phyloP scores from a whole-genome alignment of 2,797 vertebrate genomes.

The Ceryle rudis region DNA sequence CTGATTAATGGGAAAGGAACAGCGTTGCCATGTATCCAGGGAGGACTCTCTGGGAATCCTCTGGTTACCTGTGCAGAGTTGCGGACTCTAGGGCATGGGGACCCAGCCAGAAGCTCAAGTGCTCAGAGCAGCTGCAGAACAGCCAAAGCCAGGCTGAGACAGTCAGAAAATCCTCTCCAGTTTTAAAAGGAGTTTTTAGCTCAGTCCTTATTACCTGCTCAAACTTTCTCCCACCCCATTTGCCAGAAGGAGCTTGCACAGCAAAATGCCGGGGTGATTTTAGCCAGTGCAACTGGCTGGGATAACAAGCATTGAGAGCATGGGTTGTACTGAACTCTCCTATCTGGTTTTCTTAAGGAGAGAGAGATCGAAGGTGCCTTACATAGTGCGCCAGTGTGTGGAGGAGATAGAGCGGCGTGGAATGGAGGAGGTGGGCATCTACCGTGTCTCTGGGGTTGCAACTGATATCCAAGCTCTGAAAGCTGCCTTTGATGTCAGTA shows the following conservation, averaged over 20 bases:
- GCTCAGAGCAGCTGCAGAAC: background rate
- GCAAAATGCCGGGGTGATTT: background rate
- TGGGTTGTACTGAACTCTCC: background rate
- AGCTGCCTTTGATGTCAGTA: conserved; percentile 93
- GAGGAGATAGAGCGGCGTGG: conserved; percentile 94
- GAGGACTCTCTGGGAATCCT: conserved; percentile 15
- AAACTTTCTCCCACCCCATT: background rate
- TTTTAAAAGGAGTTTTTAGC: background rate
- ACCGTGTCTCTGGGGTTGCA: conserved; percentile 92
- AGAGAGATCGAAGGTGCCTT: conserved; percentile 93
- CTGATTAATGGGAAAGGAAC: background rate
- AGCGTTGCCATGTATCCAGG: background rate
- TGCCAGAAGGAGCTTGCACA: background rate
- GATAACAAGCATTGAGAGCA: background rate
- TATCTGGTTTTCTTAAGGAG: conserved; percentile 74
- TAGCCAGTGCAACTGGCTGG: background rate
- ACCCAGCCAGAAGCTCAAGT: background rate
- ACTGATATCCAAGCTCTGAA: conserved; percentile 94
- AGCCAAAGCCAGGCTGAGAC: background rate
- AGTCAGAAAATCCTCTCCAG: background rate
- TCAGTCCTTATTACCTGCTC: background rate
- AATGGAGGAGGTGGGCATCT: conserved; percentile 96
- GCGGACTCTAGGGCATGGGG: background rate
- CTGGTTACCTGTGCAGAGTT: background rate
- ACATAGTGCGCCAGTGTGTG: conserved; percentile 93